Evolutionary conservation across 2,888 invertebrate species (phyloP), one percentile per base, ranked within the genome.

Genomic region (Thymelicus acteon): DNA sequence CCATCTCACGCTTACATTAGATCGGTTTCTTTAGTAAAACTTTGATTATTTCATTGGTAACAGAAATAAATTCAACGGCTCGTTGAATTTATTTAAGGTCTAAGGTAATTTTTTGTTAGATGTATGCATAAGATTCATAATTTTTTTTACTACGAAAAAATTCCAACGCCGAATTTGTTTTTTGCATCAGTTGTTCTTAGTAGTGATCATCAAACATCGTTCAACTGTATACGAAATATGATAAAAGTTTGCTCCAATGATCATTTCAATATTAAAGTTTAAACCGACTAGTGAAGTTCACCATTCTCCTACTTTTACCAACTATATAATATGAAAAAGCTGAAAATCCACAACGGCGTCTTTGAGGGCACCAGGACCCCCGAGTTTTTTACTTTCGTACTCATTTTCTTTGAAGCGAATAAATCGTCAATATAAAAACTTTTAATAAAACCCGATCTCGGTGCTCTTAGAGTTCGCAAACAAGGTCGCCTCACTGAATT

Each of bases 381-480:
- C 49, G 2, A 52, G 54, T 60, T 62, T 40, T 31, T 44, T 61
- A 52, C 12, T 15, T 49, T 49, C 49, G 7, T 40, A 68, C 49
- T 31, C 48, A 62, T 58, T 13, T 19, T 64, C 15, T 49, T 63
- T 58, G 37, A 37, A 15, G 62, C 48, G 54, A 49, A 63, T 63
- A 63, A 69, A 69, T 63, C 54, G 54, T 63, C 48, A 58, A 40
- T 63, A 63, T 63, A 54, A 54, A 54, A 63, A 69, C 48, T 69
- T 69, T 63, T 58, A 58, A 69, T 63, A 69, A 58, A 69, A 69
- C 69, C 63, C 63, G 48, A 58, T 63, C 49, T 40, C 60, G n/a
- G 48, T 63, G 39, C 58, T 63, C 19, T 63, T 58, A 58, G 39
- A 69, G 63, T 69, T 48, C 47, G 69, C 58, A 69, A 69, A 69